Conservation (phyloP, 2,113 vertebrate species). For the Euleptes europaea region DNA sequence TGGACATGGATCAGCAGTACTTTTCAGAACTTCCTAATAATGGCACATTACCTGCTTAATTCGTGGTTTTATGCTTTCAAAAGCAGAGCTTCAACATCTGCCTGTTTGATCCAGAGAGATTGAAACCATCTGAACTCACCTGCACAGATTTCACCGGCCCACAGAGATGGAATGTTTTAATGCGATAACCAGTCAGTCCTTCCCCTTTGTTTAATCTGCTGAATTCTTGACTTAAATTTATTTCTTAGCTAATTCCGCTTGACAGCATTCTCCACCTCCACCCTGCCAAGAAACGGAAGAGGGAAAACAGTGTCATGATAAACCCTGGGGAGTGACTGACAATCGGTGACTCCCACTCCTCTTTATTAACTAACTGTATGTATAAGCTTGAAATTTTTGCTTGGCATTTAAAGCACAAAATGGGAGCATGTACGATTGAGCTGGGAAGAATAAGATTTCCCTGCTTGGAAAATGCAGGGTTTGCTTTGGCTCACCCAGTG, state of each 20-base stretch:
- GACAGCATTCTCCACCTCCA: slow-evolving; percentile 26
- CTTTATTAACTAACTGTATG: not conserved
- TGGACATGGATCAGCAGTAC: not conserved
- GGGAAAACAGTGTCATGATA: not conserved
- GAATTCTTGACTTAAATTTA: slow-evolving; percentile 12
- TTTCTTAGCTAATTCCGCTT: slow-evolving; percentile 28
- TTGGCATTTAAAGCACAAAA: not conserved
- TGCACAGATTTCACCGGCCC: not conserved
- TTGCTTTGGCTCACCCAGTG: not conserved
- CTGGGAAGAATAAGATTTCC: not conserved
- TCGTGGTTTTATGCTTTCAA: too few relatives aligned
- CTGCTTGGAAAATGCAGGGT: not conserved
- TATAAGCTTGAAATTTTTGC: not conserved
- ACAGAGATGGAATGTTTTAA: too few relatives aligned
- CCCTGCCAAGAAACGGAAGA: not conserved
- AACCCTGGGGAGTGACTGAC: not conserved
- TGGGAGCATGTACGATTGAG: not conserved
- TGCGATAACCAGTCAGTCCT: too few relatives aligned
- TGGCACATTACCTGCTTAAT: not conserved
- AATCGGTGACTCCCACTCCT: slow-evolving; percentile 17
- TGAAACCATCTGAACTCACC: not conserved
- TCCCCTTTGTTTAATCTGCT: not conserved
- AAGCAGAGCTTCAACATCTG: not conserved
- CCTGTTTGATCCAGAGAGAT: not conserved
- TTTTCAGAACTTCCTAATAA: not conserved